Percentiles rank a stretch among this genome's conserved stretches.
Conservation (phyloP, 2,888 invertebrate species). For the Schrankia costaestrigalis region DNA sequence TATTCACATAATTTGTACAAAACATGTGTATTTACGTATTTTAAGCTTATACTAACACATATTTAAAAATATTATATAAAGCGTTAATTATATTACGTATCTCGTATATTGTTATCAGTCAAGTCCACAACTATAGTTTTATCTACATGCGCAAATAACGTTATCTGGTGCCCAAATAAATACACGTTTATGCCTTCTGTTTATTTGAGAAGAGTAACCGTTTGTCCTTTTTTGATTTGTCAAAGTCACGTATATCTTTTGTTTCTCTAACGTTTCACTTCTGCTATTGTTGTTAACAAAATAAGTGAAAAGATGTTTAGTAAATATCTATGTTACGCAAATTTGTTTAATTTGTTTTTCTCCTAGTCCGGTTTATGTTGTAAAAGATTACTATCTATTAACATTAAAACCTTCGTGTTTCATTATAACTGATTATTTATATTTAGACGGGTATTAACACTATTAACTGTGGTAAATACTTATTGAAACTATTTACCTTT, state of each 20-base stretch:
- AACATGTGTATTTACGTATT: too few relatives aligned
- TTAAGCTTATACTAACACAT: too few relatives aligned
- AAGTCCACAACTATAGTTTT: conserved; percentile 28
- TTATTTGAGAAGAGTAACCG: conserved; percentile 28
- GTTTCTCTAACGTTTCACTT: conserved; percentile 7
- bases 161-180: conserved; percentile 34
- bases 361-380: too few relatives aligned
- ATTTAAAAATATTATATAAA: conserved; percentile 13
- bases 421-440: too few relatives aligned
- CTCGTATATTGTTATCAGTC: conserved; percentile 22
- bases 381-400: too few relatives aligned
- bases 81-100: conserved; percentile 19
- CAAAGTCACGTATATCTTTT: conserved; percentile 12
- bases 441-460: too few relatives aligned
- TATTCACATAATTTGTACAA: too few relatives aligned
- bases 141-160: conserved; percentile 37
- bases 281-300: too few relatives aligned
- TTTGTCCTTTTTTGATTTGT: conserved; percentile 16
- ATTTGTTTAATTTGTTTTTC: background rate
- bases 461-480: too few relatives aligned
- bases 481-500: too few relatives aligned
- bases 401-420: too few relatives aligned
- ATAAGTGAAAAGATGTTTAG: background rate
- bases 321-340: background rate
- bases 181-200: conserved; percentile 22